phyloP scores from a whole-genome alignment of 2,797 vertebrate species.

The Pseudotriccus pelzelni region DNA sequence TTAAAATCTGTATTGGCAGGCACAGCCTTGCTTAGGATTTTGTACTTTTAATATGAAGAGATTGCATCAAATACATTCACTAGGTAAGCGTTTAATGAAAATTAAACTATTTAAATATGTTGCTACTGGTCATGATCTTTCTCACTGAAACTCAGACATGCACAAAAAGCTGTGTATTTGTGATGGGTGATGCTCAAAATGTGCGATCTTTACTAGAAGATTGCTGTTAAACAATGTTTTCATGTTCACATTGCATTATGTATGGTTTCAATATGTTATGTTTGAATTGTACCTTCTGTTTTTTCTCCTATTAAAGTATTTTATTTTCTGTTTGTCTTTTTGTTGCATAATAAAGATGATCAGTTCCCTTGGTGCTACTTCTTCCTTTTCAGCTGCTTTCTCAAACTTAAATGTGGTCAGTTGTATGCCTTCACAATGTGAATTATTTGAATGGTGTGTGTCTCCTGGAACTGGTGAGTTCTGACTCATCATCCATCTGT shows the following conservation, averaged over 20 bases:
- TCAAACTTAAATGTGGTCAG: background rate
- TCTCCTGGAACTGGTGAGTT: background rate
- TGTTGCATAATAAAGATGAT: conserved; percentile 58
- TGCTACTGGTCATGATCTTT: conserved; percentile 40
- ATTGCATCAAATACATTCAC: conserved; percentile 3
- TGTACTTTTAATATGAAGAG: conserved; percentile 33
- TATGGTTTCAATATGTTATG: conserved; percentile 8
- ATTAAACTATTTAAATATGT: background rate
- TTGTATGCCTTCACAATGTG: background rate
- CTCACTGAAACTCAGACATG: background rate
- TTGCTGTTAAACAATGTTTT: conserved; percentile 3
- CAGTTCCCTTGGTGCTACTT: background rate
- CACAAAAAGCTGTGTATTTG: conserved; percentile 2
- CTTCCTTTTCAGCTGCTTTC: background rate
- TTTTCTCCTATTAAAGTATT: conserved; percentile 45
- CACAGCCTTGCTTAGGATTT: conserved; percentile 1
- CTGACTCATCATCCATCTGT: background rate
- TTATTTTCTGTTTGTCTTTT: conserved; percentile 51
- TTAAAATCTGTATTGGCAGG: conserved; percentile 58
- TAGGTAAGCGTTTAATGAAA: background rate
- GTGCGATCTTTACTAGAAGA: background rate
- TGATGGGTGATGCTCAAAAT: background rate
- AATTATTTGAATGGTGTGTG: accelerated
- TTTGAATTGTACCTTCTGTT: conserved; percentile 38
- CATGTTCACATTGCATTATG: background rate